A percentile compares a stretch with the other conserved stretches of the same genome.
Conservation (phyloP, 2,113 vertebrate species). For the Rhinolophus sinicus region DNA sequence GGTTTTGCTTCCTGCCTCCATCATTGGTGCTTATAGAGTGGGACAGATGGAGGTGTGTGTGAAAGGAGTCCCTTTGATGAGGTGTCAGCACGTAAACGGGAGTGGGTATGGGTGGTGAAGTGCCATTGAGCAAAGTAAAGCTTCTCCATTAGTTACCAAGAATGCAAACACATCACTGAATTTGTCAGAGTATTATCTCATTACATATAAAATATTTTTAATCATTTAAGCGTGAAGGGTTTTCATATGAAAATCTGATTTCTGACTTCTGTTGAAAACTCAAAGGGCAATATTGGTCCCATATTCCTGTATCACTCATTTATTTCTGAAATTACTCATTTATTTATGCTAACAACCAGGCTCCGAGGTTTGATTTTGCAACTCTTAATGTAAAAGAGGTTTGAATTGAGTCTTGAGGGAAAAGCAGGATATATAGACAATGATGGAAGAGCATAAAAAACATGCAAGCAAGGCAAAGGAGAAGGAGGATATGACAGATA, state of each 20-base stretch:
- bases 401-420: not conserved
- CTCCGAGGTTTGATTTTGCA: constrained; percentile 1
- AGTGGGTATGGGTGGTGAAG: not conserved
- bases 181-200: not conserved
- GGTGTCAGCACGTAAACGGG: too few relatives aligned
- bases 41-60: not conserved
- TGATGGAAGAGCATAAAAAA: not conserved
- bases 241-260: not conserved
- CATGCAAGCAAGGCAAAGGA: not conserved
- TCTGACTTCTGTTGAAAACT: not conserved
- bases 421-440: not conserved
- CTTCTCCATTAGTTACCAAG: not conserved
- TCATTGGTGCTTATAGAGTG: not conserved
- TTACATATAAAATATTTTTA: not conserved
- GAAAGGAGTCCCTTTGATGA: not conserved
- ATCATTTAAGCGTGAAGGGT: not conserved
- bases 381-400: not conserved
- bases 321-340: not conserved
- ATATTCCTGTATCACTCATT: not conserved
- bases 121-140: not conserved
- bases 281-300: not conserved
- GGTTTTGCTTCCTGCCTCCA: not conserved
- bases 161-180: not conserved
- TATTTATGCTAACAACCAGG: not conserved
- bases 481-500: not conserved